Base-by-base conservation (phyloP, 2,888 invertebrate species). In the Dicycla oo region DNA sequence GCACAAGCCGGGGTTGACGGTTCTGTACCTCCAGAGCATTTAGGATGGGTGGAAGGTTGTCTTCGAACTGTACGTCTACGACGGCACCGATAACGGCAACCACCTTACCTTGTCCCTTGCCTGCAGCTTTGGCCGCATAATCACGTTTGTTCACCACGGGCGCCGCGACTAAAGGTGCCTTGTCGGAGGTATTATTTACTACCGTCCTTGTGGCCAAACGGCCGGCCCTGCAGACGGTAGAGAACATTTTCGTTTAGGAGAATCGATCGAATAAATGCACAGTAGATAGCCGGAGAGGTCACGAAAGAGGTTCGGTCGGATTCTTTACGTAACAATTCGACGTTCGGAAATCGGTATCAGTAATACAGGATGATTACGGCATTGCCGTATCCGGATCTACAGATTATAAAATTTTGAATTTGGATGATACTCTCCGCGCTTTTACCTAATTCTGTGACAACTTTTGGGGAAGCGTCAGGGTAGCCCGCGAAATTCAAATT, bases 81-180 rank as follows among this genome's bases (percentile, higher is more conserved):
- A 99, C 99, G 92, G 99, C 99, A 97, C 99, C 99, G 93, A 99
- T 99, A 75, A 99, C 99, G 68, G 99, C 99, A 54, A 99, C 98
- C 82, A 99, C 97, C 92, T 96, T 97, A 87, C 98, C 98, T 88
- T 96, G 92, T 18, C 80, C 92, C 81, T 90, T 89, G 65, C 86
- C 91, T 78, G 90, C 78, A 62, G 91, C 88, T 88, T 93, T 92
- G 45, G 92, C 93, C 57, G 96, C 96, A 91, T 94, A 95, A 84
- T 95, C 93, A 86, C 94, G 92, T 89, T 94, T 94, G 89, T 91
- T 94, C 90, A 91, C 92, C 82, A 94, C 85, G 73, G 93, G 94
- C 84, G 91, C 96, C 83, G 92, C 94, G 75, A 91, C 89, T 73
- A 93, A 90, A 68, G 96, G 96, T 86, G 96, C 91, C 92, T 97